These are phyloP conservation scores for Zophobas morio DNA, from an alignment of 1,140 invertebrate species.

Conservation along the genomic window DNA sequence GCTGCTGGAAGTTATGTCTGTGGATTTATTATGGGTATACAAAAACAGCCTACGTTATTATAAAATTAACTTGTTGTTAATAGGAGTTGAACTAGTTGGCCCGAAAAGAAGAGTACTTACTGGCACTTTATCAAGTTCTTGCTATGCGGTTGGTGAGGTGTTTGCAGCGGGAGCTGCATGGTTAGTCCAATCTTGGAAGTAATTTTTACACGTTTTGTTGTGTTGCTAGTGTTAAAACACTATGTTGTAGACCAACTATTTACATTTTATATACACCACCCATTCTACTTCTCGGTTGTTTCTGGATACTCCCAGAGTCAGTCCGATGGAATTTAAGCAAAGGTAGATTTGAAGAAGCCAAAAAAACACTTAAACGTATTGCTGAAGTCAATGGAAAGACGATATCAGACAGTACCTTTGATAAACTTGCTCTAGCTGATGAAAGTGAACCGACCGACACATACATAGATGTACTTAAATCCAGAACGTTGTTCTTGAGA, in stretches of 20 bases:
- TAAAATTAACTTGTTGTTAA: background rate
- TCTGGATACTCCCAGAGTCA: slow-evolving; percentile 68
- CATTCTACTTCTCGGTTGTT: slow-evolving; percentile 54
- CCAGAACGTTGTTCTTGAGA: slow-evolving; percentile 73
- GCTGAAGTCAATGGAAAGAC: slow-evolving; percentile 75
- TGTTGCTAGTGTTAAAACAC: background rate
- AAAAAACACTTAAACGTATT: slow-evolving; percentile 59
- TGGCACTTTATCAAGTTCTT: slow-evolving; percentile 78
- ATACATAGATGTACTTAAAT: slow-evolving; percentile 69
- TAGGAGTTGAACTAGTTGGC: slow-evolving; percentile 72
- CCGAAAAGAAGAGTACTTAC: slow-evolving; percentile 80
- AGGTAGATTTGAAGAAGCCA: slow-evolving; percentile 68
- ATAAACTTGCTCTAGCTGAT: slow-evolving; percentile 49
- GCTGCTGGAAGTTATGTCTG: slow-evolving; percentile 77
- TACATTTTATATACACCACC: slow-evolving; percentile 58
- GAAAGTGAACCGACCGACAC: slow-evolving; percentile 63
- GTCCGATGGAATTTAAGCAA: slow-evolving; percentile 68
- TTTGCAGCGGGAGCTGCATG: slow-evolving; percentile 78
- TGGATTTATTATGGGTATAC: slow-evolving; percentile 73
- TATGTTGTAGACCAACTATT: slow-evolving; percentile 67
- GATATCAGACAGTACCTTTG: slow-evolving; percentile 70
- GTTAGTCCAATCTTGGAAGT: slow-evolving; percentile 78
- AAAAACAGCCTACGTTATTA: slow-evolving; percentile 11
- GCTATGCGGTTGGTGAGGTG: slow-evolving; percentile 82
- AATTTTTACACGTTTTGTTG: slow-evolving; percentile 61